These are phyloP conservation scores for Athalia cordata DNA, from an alignment of 2,888 invertebrate genomes.

Conservation along the genomic window DNA sequence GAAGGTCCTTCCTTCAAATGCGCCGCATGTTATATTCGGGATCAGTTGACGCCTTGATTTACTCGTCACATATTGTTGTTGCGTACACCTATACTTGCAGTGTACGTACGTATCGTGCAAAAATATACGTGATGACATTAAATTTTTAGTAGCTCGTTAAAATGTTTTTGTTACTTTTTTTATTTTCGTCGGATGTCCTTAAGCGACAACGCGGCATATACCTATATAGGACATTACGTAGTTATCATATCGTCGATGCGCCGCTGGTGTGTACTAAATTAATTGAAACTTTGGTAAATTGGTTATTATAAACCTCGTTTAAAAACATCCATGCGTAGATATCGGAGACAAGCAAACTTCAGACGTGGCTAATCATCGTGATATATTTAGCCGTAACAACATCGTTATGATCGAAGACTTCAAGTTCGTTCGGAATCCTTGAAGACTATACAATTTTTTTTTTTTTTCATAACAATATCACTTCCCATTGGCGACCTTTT, in stretches of 20 bases:
- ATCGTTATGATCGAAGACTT: neutral
- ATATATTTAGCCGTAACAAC: too few relatives aligned
- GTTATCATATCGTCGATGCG: neutral
- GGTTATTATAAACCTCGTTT: neutral
- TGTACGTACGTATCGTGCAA: too few relatives aligned
- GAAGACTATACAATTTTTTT: neutral
- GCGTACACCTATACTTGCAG: too few relatives aligned
- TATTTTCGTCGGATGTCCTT: conserved; percentile 31
- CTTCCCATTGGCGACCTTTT: neutral
- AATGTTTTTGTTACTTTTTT: neutral
- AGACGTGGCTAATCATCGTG: too few relatives aligned
- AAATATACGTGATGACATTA: neutral
- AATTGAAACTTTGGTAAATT: neutral
- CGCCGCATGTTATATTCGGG: too few relatives aligned
- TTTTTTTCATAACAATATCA: neutral
- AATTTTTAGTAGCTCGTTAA: conserved; percentile 20
- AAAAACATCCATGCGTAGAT: neutral
- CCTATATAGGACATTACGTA: neutral
- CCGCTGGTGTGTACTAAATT: too few relatives aligned
- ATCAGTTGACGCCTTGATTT: too few relatives aligned
- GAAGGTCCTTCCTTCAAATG: too few relatives aligned
- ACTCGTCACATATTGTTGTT: neutral
- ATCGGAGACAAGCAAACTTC: too few relatives aligned
- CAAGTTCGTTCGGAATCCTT: neutral
- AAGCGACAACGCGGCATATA: neutral